Evolutionary conservation across 2,113 vertebrate species (phyloP), one percentile per base, ranked within the genome.

Genomic region (Dromaius novaehollandiae): DNA sequence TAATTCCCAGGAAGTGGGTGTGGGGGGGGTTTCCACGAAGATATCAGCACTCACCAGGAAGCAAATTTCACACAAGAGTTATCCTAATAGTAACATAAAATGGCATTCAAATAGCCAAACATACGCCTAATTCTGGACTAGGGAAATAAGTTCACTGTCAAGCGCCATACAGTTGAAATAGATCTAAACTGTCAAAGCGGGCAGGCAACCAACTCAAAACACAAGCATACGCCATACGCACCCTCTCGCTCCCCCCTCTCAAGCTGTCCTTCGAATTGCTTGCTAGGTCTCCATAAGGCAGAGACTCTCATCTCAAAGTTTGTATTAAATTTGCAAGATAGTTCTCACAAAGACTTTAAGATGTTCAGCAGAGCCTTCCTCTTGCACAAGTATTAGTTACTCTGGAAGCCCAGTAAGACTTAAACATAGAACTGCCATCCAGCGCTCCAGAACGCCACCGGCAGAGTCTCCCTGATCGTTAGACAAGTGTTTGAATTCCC

Each of bases 361-460:
- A 66, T 30, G 22, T 11, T 10, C 63, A 46, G 68, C 58, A 71
- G 42, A 7, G 20, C 90, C 63, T 80, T 79, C 44, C 16, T 84
- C 86, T 51, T 78, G 50, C 74, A 91, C 92, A 85, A 85, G 63
- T 79, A 95, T 40, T 58, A 92, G 61, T 58, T 87, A 34, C 63
- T 80, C 68, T 84, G 82, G 82, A 91, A 97, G 93, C 40, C 42
- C 89, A 88, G 90, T 95, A 94, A 88, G 68, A 86, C 94, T 94
- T 94, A 91, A 80, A 81, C 84, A 64, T 56, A 81, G 91, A 94
- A 90, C 75, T 86, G 76, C 88, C 89, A 86, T 48, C 17, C 50
- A 86, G 60, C 48, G 76, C 91, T 90, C 71, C 88, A 90, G 71
- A 93, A 90, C 64, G 89, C 89, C 81, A 18, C 68, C 86, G 82